These are phyloP conservation scores for Drosophila guanche DNA, from an alignment of 1,140 invertebrate genomes.

Conservation along the genomic window DNA sequence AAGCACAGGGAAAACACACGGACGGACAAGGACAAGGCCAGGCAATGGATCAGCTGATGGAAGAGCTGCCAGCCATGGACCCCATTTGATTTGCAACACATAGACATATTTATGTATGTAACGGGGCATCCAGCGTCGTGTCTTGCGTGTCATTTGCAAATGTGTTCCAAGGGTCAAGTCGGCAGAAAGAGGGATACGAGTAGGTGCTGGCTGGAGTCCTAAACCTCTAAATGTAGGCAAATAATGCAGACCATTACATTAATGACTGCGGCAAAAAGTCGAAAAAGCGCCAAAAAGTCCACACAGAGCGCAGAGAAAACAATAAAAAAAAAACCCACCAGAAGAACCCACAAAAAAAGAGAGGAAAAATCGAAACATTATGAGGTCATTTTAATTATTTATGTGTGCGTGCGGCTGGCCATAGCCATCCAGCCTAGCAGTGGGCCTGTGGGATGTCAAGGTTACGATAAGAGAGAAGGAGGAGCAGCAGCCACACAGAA, in stretches of 20 bases:
- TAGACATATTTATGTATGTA: background rate
- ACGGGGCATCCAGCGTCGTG: conserved; percentile 13
- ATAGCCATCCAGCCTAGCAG: conserved; percentile 28
- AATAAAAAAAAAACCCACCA: conserved; percentile 8
- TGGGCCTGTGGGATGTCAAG: conserved; percentile 46
- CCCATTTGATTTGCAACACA: conserved; percentile 3
- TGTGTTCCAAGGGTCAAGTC: conserved; percentile 14
- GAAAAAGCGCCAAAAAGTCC: conserved; percentile 53
- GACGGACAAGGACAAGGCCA: conserved; percentile 3
- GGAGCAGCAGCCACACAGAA: conserved; percentile 10
- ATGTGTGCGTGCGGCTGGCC: conserved; percentile 49
- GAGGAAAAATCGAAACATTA: conserved; percentile 71
- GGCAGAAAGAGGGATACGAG: conserved; percentile 7
- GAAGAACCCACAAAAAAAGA: conserved; percentile 7
- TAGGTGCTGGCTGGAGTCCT: conserved; percentile 20
- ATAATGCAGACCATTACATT: conserved; percentile 76
- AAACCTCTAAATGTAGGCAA: conserved; percentile 58
- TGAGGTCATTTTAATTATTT: conserved; percentile 78
- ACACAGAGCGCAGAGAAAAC: conserved; percentile 11
- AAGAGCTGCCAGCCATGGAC: too few relatives aligned
- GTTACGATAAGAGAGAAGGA: conserved; percentile 29
- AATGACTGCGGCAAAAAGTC: conserved; percentile 71
- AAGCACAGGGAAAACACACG: conserved; percentile 33
- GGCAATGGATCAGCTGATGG: too few relatives aligned
- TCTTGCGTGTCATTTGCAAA: conserved; percentile 47